These are phyloP conservation scores for Hemithea aestivaria DNA, from an alignment of 2,888 invertebrate species.

Conservation along the genomic window DNA sequence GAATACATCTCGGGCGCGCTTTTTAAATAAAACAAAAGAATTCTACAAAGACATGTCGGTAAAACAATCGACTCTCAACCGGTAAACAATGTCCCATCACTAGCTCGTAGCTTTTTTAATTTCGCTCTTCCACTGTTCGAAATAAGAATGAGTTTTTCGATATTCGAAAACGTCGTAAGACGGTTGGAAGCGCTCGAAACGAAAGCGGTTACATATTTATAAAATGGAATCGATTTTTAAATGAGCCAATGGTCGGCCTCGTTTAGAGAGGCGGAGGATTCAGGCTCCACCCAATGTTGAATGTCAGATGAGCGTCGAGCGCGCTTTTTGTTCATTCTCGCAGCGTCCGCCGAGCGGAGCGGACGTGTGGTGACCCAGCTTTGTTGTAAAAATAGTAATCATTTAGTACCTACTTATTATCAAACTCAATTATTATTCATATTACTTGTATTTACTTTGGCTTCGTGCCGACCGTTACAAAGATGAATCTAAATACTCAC, in stretches of 20 bases:
- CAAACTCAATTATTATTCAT: too few species aligned
- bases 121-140: constrained; percentile 31
- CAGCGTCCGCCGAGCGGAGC: constrained; percentile 51
- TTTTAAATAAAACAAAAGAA: constrained; percentile 77
- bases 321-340: constrained; percentile 67
- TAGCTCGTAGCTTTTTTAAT: constrained; percentile 19
- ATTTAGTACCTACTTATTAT: too few species aligned
- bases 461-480: too few species aligned
- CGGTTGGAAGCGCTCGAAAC: constrained; percentile 35
- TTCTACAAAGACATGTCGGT: constrained; percentile 73
- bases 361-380: constrained; percentile 27
- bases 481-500: too few species aligned
- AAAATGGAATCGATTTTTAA: constrained; percentile 79
- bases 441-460: too few species aligned
- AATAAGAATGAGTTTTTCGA: constrained; percentile 25
- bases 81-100: constrained; percentile 44
- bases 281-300: constrained; percentile 60
- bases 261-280: constrained; percentile 60
- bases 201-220: constrained; percentile 78
- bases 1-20: constrained; percentile 61
- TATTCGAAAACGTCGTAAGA: constrained; percentile 30
- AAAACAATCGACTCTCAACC: constrained; percentile 68
- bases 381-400: too few species aligned
- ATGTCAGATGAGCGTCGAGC: constrained; percentile 67
- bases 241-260: constrained; percentile 68